phyloP scores from a whole-genome alignment of 2,797 vertebrate genomes.

The Melopsittacus undulatus region DNA sequence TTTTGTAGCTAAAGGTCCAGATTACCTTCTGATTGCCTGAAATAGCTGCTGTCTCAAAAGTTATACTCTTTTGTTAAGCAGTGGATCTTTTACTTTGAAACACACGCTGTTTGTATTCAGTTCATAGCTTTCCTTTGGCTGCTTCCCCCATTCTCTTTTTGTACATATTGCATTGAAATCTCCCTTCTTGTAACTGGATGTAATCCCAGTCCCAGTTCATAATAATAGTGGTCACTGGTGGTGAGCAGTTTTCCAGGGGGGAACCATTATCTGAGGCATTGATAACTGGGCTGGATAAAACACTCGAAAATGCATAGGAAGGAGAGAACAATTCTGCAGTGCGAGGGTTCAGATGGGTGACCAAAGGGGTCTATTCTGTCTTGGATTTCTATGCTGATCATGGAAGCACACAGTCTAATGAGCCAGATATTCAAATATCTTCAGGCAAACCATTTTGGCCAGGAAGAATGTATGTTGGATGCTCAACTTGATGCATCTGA shows the following conservation, averaged over 20 bases:
- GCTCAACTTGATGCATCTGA: constrained; percentile 18
- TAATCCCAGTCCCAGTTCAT: constrained; percentile 8
- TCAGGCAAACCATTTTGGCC: constrained; percentile 48
- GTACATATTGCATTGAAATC: not conserved
- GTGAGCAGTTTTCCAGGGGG: not conserved
- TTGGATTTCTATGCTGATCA: constrained; percentile 29
- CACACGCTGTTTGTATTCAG: not conserved
- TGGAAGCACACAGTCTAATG: constrained; percentile 33
- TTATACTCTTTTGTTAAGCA: not conserved
- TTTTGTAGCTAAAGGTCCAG: not conserved
- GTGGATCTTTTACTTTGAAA: not conserved
- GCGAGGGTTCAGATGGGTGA: not conserved
- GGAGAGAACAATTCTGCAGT: not conserved
- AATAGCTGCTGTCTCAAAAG: not conserved
- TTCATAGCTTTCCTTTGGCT: not conserved
- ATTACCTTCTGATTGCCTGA: not conserved
- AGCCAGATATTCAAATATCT: constrained; percentile 61
- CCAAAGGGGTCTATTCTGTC: not conserved
- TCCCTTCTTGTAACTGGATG: constrained; percentile 8
- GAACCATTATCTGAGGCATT: constrained; percentile 24
- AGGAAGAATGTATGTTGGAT: constrained; percentile 31
- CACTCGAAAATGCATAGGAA: not conserved
- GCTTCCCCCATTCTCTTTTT: not conserved
- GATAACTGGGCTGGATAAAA: constrained; percentile 13
- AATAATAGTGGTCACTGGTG: constrained; percentile 13